phyloP scores from a whole-genome alignment of 2,797 vertebrate species.

The Heterohyrax brucei region DNA sequence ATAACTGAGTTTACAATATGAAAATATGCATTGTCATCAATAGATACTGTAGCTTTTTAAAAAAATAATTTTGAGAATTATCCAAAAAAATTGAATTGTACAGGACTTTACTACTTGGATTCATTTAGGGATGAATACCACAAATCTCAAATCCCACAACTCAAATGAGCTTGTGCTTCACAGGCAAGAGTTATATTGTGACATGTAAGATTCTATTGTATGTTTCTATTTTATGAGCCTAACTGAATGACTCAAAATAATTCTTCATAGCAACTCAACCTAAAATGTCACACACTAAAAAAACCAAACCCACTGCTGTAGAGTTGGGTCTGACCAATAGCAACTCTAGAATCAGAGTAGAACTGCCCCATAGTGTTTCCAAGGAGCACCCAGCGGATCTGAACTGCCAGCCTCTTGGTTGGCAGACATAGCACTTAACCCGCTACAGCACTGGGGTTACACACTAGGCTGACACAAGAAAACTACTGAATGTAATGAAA shows the following conservation, averaged over 20 bases:
- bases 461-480: background rate
- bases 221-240: background rate
- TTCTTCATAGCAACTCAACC: constrained; percentile 25
- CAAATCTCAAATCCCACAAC: background rate
- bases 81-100: background rate
- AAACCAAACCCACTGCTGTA: background rate
- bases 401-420: too few species aligned
- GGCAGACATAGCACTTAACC: too few species aligned
- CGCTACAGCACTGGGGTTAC: too few species aligned
- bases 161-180: constrained; percentile 4
- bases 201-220: background rate
- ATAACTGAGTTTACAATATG: background rate
- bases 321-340: too few species aligned
- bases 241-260: constrained; percentile 27
- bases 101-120: background rate
- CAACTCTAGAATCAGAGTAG: too few species aligned
- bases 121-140: background rate
- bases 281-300: background rate
- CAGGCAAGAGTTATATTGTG: background rate
- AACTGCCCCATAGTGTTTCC: too few species aligned
- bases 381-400: too few species aligned
- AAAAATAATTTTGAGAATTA: background rate
- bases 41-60: background rate
- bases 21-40: constrained; percentile 1
- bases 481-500: background rate